These are phyloP conservation scores for Meloe dianella DNA, from an alignment of 2,888 invertebrate genomes.

Conservation along the genomic window DNA sequence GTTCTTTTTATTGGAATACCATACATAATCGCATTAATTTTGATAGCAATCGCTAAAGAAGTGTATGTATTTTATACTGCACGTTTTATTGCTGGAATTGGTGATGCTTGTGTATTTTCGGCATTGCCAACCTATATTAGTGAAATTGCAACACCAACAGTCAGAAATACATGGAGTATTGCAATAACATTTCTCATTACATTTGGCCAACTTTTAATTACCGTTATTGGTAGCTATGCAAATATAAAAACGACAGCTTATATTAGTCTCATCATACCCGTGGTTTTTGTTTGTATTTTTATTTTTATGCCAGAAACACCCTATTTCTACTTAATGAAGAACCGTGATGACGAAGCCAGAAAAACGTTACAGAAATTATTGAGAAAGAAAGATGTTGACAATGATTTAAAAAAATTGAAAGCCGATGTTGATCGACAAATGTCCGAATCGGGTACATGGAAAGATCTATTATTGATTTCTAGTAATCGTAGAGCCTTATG, in stretches of 20 bases:
- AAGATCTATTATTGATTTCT: slow-evolving; percentile 45
- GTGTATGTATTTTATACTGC: slow-evolving; percentile 48
- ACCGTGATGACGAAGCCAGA: slow-evolving; percentile 41
- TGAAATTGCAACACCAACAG: slow-evolving; percentile 47
- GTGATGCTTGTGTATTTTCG: slow-evolving; percentile 44
- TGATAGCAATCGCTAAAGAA: slow-evolving; percentile 41
- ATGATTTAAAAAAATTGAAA: slow-evolving; percentile 42
- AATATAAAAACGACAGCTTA: slow-evolving; percentile 62
- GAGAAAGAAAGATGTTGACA: slow-evolving; percentile 42
- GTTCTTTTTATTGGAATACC: slow-evolving; percentile 45
- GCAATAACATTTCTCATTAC: slow-evolving; percentile 41
- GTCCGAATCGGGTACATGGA: slow-evolving; percentile 50
- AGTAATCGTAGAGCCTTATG: slow-evolving; percentile 48
- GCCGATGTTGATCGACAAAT: slow-evolving; percentile 48
- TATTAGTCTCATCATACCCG: slow-evolving; percentile 65
- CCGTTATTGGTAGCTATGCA: slow-evolving; percentile 65
- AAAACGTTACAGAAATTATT: slow-evolving; percentile 41
- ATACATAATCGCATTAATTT: slow-evolving; percentile 41
- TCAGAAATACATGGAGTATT: slow-evolving; percentile 50
- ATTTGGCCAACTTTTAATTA: slow-evolving; percentile 46
- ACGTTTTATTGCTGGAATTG: slow-evolving; percentile 44
- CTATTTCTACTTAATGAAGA: slow-evolving; percentile 46
- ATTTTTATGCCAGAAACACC: slow-evolving; percentile 67
- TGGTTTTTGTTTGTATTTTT: slow-evolving; percentile 64
- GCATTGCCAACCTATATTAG: slow-evolving; percentile 47